phyloP scores from a whole-genome alignment of 2,113 vertebrate species.

The Antennarius striatus region DNA sequence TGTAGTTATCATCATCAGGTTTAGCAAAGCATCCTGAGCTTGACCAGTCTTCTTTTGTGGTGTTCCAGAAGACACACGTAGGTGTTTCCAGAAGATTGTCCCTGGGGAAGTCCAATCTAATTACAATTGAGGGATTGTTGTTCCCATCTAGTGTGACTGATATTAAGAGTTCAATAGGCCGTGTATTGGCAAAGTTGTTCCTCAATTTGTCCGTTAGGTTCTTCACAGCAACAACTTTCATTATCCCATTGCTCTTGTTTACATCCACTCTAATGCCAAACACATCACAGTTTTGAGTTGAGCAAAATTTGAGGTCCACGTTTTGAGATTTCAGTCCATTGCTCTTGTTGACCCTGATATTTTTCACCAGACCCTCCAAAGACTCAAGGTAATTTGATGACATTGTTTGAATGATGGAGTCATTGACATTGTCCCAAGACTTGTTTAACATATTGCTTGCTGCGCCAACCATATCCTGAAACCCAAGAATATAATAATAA shows the following conservation, averaged over 20 bases:
- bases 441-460: constrained; percentile 72
- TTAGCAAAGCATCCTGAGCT: constrained; percentile 44
- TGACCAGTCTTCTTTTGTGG: not conserved
- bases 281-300: constrained; percentile 7
- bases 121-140: not conserved
- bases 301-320: constrained; percentile 64
- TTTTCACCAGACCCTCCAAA: constrained; percentile 81
- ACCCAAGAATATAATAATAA: constrained; percentile 34
- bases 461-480: constrained; percentile 81
- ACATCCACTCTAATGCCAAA: constrained; percentile 53
- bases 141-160: constrained; percentile 69
- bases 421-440: constrained; percentile 40
- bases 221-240: constrained; percentile 78
- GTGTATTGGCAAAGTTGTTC: rapidly evolving
- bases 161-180: constrained; percentile 69
- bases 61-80: constrained; percentile 89
- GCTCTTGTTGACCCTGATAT: constrained; percentile 70
- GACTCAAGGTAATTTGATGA: constrained; percentile 80
- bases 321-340: constrained; percentile 19
- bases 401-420: rapidly evolving
- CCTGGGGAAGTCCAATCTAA: constrained; percentile 79
- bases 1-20: not conserved
- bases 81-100: rapidly evolving
- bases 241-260: constrained; percentile 4
- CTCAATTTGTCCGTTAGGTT: constrained; percentile 77